Evolutionary conservation across 2,888 invertebrate genomes (phyloP).

Genomic region (Nasonovia ribisnigri): DNA sequence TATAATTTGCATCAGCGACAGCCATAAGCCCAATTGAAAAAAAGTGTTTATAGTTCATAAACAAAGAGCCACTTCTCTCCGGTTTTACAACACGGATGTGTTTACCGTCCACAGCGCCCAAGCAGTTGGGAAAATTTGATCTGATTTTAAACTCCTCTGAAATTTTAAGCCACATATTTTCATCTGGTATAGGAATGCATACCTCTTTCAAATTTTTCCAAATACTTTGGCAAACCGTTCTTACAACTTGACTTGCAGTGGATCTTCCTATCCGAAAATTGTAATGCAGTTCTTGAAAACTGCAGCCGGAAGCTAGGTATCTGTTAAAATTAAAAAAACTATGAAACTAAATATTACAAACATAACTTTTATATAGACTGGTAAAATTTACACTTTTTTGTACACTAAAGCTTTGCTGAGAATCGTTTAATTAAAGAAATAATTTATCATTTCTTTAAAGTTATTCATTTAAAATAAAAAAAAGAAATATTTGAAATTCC

Average conservation of each 20-base stretch:
- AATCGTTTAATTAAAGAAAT: slow-evolving; percentile 34
- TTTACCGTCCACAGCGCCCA: slow-evolving; percentile 57
- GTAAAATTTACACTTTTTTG: slow-evolving; percentile 35
- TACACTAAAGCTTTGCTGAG: slow-evolving; percentile 26
- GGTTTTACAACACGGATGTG: slow-evolving; percentile 58
- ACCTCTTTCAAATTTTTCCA: slow-evolving; percentile 24
- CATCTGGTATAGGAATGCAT: slow-evolving; percentile 43
- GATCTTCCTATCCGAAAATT: slow-evolving; percentile 69
- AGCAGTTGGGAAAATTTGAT: too few relatives aligned
- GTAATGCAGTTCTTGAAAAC: slow-evolving; percentile 69
- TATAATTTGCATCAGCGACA: slow-evolving; percentile 64
- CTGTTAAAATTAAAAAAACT: slow-evolving; percentile 67
- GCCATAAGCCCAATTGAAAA: slow-evolving; percentile 64
- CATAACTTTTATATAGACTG: slow-evolving; percentile 28
- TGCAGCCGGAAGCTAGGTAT: slow-evolving; percentile 68
- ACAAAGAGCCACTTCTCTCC: slow-evolving; percentile 38
- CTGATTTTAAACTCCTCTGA: not conserved
- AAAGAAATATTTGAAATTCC: slow-evolving; percentile 10
- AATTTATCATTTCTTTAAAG: slow-evolving; percentile 35
- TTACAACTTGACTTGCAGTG: slow-evolving; percentile 48
- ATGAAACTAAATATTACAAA: slow-evolving; percentile 47
- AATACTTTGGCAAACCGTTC: slow-evolving; percentile 47
- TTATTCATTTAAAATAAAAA: slow-evolving; percentile 49
- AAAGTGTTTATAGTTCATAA: slow-evolving; percentile 59
- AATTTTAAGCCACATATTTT: slow-evolving; percentile 41